A percentile compares a stretch with the other conserved stretches of the same genome.
Evolutionary conservation across 1,140 invertebrate species (phyloP).

Genomic region (Coenobita brevimanus): DNA sequence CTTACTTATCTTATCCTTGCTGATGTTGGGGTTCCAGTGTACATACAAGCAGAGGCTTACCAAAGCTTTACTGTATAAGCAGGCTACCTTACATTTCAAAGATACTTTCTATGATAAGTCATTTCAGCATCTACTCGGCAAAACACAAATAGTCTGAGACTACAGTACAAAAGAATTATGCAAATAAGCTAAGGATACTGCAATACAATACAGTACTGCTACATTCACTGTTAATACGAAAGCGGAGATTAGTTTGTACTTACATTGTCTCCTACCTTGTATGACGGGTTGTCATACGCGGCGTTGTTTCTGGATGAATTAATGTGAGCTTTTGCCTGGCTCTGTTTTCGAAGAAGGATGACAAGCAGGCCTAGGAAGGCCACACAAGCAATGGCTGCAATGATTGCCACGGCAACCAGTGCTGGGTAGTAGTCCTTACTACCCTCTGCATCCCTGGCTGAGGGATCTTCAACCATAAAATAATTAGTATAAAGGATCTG

Average conservation of each 20-base stretch:
- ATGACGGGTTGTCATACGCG: conserved; percentile 94
- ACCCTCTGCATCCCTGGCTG: conserved; percentile 66
- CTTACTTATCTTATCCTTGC: too few relatives aligned
- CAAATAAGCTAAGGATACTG: not conserved
- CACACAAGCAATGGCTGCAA: conserved; percentile 87
- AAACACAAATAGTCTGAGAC: not conserved
- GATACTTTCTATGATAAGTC: too few relatives aligned
- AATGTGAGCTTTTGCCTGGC: conserved; percentile 79
- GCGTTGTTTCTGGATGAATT: conserved; percentile 76
- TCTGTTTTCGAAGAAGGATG: conserved; percentile 81
- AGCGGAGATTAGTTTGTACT: conserved; percentile 56
- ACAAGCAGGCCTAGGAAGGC: conserved; percentile 86
- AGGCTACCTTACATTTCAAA: too few relatives aligned
- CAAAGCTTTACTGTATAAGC: too few relatives aligned
- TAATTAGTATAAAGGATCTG: not conserved
- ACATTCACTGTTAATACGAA: conserved; percentile 40
- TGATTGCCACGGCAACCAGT: conserved; percentile 88
- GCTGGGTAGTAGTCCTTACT: conserved; percentile 88
- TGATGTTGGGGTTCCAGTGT: too few relatives aligned
- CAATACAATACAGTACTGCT: not conserved
- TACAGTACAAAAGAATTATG: not conserved
- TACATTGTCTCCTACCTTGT: conserved; percentile 82
- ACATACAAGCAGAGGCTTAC: too few relatives aligned
- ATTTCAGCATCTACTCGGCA: not conserved
- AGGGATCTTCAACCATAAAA: conserved; percentile 32